Conservation (phyloP, 2,797 vertebrate species). For the Alca torda region DNA sequence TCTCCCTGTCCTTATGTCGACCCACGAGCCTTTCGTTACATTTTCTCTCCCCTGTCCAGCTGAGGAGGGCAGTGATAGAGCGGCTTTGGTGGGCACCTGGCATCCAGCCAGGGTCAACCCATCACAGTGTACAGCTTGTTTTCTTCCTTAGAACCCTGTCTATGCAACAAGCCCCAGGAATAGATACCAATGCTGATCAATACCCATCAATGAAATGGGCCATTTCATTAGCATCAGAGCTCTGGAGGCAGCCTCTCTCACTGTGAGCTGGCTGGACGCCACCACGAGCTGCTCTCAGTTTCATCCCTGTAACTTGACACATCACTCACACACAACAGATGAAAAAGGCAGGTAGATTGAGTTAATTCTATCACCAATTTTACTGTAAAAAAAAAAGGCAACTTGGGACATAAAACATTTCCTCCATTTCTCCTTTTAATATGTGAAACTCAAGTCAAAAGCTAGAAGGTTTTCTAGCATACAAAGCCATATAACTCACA, state of each 20-base stretch:
- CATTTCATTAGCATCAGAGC: constrained; percentile 11
- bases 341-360: background rate
- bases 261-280: background rate
- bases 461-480: background rate
- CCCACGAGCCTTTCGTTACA: rapidly evolving
- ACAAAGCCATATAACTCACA: background rate
- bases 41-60: background rate
- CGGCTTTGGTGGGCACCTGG: background rate
- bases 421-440: constrained; percentile 1
- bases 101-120: background rate
- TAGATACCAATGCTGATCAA: background rate
- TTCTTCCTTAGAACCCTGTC: background rate
- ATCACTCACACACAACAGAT: background rate
- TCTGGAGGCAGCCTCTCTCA: background rate
- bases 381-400: background rate
- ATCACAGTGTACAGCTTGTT: background rate
- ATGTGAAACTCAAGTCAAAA: background rate
- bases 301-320: background rate
- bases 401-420: background rate
- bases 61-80: background rate
- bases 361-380: background rate
- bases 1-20: background rate
- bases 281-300: background rate
- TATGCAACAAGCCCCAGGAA: background rate
- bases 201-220: background rate